Conservation (phyloP, 1,140 invertebrate genomes). For the Brachionus sp. region DNA sequence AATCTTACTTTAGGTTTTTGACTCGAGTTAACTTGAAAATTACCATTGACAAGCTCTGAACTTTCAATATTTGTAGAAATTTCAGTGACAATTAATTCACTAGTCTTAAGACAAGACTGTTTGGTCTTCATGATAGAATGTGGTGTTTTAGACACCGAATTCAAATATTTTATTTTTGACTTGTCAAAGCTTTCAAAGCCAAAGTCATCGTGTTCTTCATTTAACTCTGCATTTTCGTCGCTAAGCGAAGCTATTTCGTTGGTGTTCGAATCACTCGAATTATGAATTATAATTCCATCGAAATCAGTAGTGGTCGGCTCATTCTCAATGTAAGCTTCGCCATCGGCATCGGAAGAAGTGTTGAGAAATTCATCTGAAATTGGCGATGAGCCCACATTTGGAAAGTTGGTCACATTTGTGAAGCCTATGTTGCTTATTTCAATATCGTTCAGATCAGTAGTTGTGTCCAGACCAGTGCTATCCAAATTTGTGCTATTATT, state of each 20-base stretch:
- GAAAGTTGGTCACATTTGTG: slow-evolving; percentile 14
- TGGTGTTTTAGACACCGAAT: neutral
- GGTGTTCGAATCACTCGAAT: slow-evolving; percentile 11
- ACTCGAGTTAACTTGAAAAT: neutral
- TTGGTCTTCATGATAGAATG: slow-evolving; percentile 25
- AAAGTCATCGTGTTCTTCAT: neutral
- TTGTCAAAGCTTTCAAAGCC: neutral
- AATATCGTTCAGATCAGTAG: neutral
- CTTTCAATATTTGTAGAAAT: neutral
- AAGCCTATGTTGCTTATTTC: neutral
- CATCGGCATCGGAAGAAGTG: neutral
- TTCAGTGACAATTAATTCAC: neutral
- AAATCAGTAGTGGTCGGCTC: neutral
- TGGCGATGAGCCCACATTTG: slow-evolving; percentile 42
- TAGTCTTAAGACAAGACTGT: neutral
- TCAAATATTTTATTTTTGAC: slow-evolving; percentile 23
- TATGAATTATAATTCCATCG: slow-evolving; percentile 25
- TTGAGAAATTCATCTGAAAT: slow-evolving; percentile 14
- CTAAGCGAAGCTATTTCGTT: neutral
- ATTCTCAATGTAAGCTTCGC: neutral
- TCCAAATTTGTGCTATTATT: slow-evolving; percentile 12
- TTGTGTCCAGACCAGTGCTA: slow-evolving; percentile 1
- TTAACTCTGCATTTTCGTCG: slow-evolving; percentile 2
- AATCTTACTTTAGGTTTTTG: slow-evolving; percentile 40
- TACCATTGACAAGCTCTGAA: neutral